phyloP scores from a whole-genome alignment of 2,113 vertebrate genomes.

The Gobio gobio region DNA sequence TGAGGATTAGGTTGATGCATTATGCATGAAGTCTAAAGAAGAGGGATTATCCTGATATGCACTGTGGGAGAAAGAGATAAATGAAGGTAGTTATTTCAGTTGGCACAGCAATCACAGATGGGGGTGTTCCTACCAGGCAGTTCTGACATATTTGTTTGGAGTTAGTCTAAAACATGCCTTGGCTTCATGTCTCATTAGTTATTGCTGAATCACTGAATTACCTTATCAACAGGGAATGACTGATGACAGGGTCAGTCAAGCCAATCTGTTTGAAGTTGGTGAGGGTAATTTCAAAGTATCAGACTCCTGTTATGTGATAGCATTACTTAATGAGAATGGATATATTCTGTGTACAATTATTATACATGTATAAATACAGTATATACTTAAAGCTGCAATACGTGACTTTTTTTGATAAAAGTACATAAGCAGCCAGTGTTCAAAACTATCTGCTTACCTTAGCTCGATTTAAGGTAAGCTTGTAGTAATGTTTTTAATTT shows the following conservation, averaged over 20 bases:
- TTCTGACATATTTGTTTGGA: slow-evolving; percentile 27
- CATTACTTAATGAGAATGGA: not conserved
- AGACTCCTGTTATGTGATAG: not conserved
- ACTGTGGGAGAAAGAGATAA: slow-evolving; percentile 44
- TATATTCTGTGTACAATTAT: too few species aligned
- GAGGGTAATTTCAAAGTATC: not conserved
- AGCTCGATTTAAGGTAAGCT: too few species aligned
- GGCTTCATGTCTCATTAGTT: slow-evolving; percentile 9
- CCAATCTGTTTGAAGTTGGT: not conserved
- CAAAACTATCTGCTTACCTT: too few species aligned
- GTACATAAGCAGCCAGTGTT: too few species aligned
- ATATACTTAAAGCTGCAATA: too few species aligned
- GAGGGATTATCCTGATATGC: slow-evolving; percentile 48
- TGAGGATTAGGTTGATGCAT: slow-evolving; percentile 43
- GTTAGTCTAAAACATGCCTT: not conserved
- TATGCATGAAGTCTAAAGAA: slow-evolving; percentile 44
- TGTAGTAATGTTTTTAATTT: too few species aligned
- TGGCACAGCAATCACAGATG: slow-evolving; percentile 46
- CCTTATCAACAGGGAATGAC: slow-evolving; percentile 21
- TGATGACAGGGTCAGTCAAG: slow-evolving; percentile 9
- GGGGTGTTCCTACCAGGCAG: slow-evolving; percentile 36
- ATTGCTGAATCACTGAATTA: slow-evolving; percentile 28
- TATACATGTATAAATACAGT: too few species aligned
- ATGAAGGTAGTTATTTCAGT: slow-evolving; percentile 50
- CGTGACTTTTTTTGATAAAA: too few species aligned